Conservation (phyloP, 2,888 invertebrate genomes). For the Cheilosia vulpina region DNA sequence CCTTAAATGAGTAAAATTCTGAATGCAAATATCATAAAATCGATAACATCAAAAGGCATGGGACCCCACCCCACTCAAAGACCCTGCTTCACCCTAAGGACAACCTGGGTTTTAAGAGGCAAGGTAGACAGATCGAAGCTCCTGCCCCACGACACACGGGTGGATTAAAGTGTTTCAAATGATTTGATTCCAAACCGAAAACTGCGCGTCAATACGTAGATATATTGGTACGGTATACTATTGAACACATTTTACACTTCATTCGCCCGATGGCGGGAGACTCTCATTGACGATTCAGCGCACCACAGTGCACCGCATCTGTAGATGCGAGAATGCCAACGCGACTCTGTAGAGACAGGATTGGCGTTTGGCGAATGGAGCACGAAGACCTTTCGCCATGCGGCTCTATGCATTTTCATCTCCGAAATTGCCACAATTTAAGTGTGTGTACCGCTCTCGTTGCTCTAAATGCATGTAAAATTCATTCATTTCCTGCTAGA, state of each 20-base stretch:
- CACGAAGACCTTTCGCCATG: slow-evolving; percentile 44
- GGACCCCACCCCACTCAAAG: neutral
- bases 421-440: slow-evolving; percentile 69
- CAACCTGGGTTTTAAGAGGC: slow-evolving; percentile 1
- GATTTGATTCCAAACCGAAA: slow-evolving; percentile 44
- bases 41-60: slow-evolving; percentile 48
- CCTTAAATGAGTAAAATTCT: slow-evolving; percentile 5
- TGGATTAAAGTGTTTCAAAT: slow-evolving; percentile 56
- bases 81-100: neutral
- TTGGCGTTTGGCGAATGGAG: slow-evolving; percentile 32
- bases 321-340: slow-evolving; percentile 26
- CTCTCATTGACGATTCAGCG: slow-evolving; percentile 62
- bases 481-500: slow-evolving; percentile 74
- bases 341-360: slow-evolving; percentile 15
- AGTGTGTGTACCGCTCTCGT: slow-evolving; percentile 45
- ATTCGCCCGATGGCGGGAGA: slow-evolving; percentile 39
- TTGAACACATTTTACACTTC: slow-evolving; percentile 71
- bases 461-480: slow-evolving; percentile 72
- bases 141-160: slow-evolving; percentile 29
- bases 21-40: slow-evolving; percentile 46
- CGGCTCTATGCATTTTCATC: slow-evolving; percentile 57
- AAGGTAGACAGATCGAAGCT: slow-evolving; percentile 1
- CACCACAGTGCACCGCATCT: slow-evolving; percentile 37
- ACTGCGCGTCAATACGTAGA: slow-evolving; percentile 38
- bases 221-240: slow-evolving; percentile 17